Percentiles rank a stretch among this genome's conserved stretches.
Evolutionary conservation across 53 echinoderm and acorn worm genomes (phyloP).

Genomic region (Glandiceps talaboti): DNA sequence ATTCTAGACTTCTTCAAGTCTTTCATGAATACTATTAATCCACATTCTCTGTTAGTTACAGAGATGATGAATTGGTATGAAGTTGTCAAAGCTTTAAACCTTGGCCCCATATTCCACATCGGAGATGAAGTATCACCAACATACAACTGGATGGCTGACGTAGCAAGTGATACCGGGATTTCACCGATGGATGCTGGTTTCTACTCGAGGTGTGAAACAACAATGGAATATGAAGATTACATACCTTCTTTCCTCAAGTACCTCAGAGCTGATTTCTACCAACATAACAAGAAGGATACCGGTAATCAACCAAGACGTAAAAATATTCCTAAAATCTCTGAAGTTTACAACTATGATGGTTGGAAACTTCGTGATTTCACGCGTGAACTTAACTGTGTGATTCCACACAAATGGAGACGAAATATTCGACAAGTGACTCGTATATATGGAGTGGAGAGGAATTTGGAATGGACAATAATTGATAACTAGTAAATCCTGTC

Average conservation of each 20-base stretch:
- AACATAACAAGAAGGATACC: neutral
- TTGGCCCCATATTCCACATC: neutral
- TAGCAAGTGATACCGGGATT: neutral
- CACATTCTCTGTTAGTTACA: slow-evolving; percentile 20
- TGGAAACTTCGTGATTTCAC: neutral
- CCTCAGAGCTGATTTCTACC: neutral
- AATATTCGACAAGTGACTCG: neutral
- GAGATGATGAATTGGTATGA: slow-evolving; percentile 26
- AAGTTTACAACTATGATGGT: neutral
- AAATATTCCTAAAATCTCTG: neutral
- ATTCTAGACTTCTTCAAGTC: slow-evolving; percentile 14
- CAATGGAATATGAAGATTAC: neutral
- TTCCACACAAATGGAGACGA: neutral
- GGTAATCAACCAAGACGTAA: neutral
- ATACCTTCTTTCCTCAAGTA: neutral
- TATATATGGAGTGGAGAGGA: neutral
- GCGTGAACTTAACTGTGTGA: neutral
- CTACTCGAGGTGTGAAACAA: neutral
- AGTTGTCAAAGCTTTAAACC: neutral
- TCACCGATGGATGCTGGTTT: neutral
- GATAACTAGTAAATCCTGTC: no score
- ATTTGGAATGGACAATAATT: neutral
- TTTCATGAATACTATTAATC: slow-evolving; percentile 21
- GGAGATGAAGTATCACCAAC: no score
- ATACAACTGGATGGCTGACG: neutral